A percentile compares a stretch with the other conserved stretches of the same genome.
Conservation (phyloP, 2,113 vertebrate genomes). For the Cryptomyrus ogoouensis region DNA sequence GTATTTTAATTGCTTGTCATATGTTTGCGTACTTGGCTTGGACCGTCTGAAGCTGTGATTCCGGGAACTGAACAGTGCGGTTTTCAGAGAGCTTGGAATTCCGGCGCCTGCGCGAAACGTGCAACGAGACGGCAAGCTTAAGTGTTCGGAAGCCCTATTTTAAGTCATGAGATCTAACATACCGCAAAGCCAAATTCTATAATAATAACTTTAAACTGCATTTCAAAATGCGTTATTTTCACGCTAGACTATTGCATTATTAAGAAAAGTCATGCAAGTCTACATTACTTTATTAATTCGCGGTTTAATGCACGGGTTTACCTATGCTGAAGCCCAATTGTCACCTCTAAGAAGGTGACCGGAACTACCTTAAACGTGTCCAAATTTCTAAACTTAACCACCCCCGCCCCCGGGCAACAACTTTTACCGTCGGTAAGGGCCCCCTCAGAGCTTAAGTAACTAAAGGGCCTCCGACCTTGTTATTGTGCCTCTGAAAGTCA, state of each 20-base stretch:
- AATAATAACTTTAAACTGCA: not conserved
- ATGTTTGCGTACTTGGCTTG: not conserved
- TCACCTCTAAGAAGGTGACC: not conserved
- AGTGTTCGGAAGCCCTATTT: not conserved
- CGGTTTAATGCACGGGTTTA: not conserved
- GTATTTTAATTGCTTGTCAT: not conserved
- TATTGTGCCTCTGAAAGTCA: not conserved
- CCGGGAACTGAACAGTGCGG: not conserved
- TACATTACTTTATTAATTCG: not conserved
- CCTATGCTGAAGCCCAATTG: not conserved
- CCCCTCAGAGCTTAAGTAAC: not conserved
- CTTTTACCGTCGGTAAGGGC: not conserved
- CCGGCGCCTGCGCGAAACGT: not conserved
- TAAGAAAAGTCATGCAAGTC: not conserved
- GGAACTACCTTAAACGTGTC: not conserved
- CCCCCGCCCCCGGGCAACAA: not conserved
- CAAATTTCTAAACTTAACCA: not conserved
- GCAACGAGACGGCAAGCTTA: not conserved
- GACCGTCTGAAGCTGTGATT: not conserved
- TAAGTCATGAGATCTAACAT: not conserved
- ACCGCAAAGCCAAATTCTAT: not conserved
- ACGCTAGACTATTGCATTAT: not conserved
- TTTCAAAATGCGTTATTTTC: not conserved
- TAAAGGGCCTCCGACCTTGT: not conserved
- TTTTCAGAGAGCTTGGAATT: not conserved